Conservation (phyloP, 2,113 vertebrate species). For the Cyphomyrus discorhynchus region DNA sequence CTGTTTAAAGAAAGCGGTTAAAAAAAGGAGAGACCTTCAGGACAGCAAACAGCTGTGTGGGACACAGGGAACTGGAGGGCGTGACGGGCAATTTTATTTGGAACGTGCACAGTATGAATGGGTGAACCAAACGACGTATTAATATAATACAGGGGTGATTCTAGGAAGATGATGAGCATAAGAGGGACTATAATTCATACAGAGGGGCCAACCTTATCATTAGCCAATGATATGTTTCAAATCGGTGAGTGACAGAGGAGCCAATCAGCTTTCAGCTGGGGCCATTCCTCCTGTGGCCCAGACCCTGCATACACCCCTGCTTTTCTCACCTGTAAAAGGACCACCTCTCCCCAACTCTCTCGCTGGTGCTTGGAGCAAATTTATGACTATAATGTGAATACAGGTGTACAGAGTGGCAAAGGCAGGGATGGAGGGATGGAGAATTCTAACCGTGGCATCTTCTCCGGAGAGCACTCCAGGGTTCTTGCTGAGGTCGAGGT, state of each 20-base stretch:
- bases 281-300: neutral
- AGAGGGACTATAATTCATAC: too few relatives aligned
- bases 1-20: neutral
- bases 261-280: neutral
- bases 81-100: neutral
- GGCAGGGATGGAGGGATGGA: neutral
- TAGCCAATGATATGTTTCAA: neutral
- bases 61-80: neutral
- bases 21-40: neutral
- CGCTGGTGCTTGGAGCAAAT: neutral
- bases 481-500: constrained; percentile 83
- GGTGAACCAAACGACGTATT: neutral
- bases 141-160: neutral
- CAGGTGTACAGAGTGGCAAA: neutral
- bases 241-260: neutral
- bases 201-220: neutral
- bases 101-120: neutral
- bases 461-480: constrained; percentile 77
- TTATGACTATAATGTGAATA: neutral
- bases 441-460: constrained; percentile 72
- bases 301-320: neutral
- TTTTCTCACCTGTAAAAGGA: neutral
- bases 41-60: neutral
- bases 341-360: neutral
- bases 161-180: neutral